phyloP scores from a whole-genome alignment of 2,113 vertebrate genomes.

The Alethe diademata region DNA sequence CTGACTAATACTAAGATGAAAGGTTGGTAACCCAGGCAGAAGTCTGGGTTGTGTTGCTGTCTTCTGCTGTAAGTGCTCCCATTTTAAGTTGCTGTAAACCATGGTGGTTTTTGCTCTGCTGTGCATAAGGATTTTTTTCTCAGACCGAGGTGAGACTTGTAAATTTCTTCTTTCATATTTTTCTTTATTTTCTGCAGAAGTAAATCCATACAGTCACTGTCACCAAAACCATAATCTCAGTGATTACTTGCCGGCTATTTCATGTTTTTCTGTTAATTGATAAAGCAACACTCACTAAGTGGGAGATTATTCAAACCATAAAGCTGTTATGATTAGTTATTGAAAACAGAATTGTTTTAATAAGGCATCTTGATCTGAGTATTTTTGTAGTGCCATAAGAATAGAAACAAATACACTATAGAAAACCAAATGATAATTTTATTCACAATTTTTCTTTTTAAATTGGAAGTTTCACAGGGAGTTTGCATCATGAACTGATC shows the following conservation, averaged over 20 bases:
- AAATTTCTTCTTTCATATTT: background rate
- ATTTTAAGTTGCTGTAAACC: background rate
- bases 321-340: background rate
- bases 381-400: background rate
- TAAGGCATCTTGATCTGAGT: background rate
- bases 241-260: background rate
- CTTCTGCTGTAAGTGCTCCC: background rate
- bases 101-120: background rate
- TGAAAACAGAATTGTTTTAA: background rate
- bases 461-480: background rate
- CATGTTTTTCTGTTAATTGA: background rate
- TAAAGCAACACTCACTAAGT: background rate
- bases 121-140: background rate
- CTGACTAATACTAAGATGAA: background rate
- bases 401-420: background rate
- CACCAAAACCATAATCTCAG: background rate
- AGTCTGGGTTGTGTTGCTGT: background rate
- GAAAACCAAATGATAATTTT: background rate
- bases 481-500: background rate
- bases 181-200: background rate
- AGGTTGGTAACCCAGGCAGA: background rate
- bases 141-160: background rate
- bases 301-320: background rate
- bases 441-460: background rate
- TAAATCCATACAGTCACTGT: background rate